These are phyloP conservation scores for Apoda limacodes DNA, from an alignment of 2,888 invertebrate species.

Conservation along the genomic window DNA sequence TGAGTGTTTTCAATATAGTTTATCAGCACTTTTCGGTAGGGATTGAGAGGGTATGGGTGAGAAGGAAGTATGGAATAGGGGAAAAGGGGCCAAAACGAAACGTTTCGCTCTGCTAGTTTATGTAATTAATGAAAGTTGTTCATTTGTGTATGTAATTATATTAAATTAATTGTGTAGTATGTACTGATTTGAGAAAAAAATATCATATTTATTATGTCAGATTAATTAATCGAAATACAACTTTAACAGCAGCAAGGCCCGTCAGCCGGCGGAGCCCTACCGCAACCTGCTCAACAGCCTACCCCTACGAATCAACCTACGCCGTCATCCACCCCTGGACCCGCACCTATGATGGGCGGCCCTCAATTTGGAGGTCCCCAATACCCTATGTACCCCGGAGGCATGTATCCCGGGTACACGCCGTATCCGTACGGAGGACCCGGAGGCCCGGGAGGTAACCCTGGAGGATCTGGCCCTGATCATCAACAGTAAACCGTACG, in stretches of 20 bases:
- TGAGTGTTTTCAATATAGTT: too few relatives aligned
- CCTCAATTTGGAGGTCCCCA: conserved; percentile 23
- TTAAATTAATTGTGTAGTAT: too few relatives aligned
- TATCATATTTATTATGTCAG: too few relatives aligned
- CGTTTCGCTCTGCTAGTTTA: too few relatives aligned
- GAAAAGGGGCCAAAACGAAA: too few relatives aligned
- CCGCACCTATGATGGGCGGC: conserved; percentile 23
- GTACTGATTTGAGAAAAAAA: too few relatives aligned
- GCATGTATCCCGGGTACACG: conserved; percentile 41
- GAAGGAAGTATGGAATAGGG: too few relatives aligned
- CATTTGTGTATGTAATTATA: too few relatives aligned
- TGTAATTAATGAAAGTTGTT: too few relatives aligned
- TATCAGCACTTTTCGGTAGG: too few relatives aligned
- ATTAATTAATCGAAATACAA: too few relatives aligned
- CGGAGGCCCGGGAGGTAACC: conserved; percentile 22
- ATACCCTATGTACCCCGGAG: conserved; percentile 48
- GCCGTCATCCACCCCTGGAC: conserved; percentile 20
- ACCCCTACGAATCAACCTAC: conserved; percentile 20
- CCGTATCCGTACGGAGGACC: conserved; percentile 34
- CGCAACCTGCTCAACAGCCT: conserved; percentile 15
- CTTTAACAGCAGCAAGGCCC: conserved; percentile 18
- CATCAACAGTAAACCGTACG: conserved; percentile 49
- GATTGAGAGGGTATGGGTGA: too few relatives aligned
- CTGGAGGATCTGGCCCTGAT: conserved; percentile 31
- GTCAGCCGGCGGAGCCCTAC: conserved; percentile 22